Base-by-base conservation (phyloP, 2,113 vertebrate species). In the Mionectes macconnelli region DNA sequence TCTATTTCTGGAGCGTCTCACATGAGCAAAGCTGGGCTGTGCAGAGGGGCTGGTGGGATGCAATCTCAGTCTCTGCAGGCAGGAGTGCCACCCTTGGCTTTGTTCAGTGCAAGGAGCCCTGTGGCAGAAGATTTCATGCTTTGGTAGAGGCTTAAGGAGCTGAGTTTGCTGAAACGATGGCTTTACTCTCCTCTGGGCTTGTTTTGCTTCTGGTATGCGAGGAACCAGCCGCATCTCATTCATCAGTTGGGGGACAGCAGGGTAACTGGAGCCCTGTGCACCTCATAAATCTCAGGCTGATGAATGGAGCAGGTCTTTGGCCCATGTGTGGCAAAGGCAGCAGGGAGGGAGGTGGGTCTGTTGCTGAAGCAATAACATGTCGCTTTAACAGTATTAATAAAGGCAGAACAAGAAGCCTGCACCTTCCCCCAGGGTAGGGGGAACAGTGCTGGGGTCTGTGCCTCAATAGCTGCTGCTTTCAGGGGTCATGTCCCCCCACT, bases 1-100 rank as follows among this genome's bases (percentile, higher is more conserved):
- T 96, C 96, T 97, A 96, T 97, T 97, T 96, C 90, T 95, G 92
- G 94, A 93, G 95, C 5, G 10, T 56, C 92, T 91, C 82, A 64
- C 56, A 90, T 92, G 86, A 87, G 50, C 40, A 55, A 75, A 93
- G 84, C 73, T 0, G 0, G 42, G 35, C 55, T 28, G 33, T 49
- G 70, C 50, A 27, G 85, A 74, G 90, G 10, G 53, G 31, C 60
- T 89, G 87, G 63, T 1, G 6, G 66, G 83, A 44, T 0, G 0
- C 55, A 64, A 52, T 50, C 72, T 84, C 44, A 60, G 68, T 39
- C 39, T 50, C 22, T 1, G 0, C 1, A 2, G 35, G 50, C 70
- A 66, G 27, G 14, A 81, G 60, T 40, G 35, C 3, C 37, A 83
- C 31, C 55, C 44, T 28, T 2, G 4, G 19, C 37, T 82, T 89